Evolutionary conservation across 2,888 invertebrate genomes (phyloP).

Genomic region (Syrphus vitripennis): DNA sequence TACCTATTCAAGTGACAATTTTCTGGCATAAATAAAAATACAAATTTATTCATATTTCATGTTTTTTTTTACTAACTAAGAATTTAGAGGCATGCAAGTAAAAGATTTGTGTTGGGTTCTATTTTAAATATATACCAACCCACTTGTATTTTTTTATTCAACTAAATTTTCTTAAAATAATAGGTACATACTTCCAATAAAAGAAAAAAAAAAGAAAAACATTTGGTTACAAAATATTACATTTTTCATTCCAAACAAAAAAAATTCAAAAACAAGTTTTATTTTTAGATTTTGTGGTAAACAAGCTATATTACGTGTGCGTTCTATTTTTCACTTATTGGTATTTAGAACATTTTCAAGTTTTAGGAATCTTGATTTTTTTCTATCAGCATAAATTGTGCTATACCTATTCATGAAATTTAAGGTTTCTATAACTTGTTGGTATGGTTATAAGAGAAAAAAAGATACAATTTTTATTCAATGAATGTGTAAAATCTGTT

Average conservation of each 20-base stretch:
- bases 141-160: not conserved
- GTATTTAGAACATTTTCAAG: not conserved
- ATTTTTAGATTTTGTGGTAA: not conserved
- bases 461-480: too few relatives aligned
- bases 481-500: too few relatives aligned
- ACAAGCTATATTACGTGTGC: not conserved
- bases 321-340: not conserved
- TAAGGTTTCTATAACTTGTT: too few relatives aligned
- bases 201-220: too few relatives aligned
- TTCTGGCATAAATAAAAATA: not conserved
- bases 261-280: not conserved
- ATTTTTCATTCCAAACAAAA: not conserved
- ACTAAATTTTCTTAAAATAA: not conserved
- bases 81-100: not conserved
- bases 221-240: not conserved
- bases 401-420: too few relatives aligned
- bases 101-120: not conserved
- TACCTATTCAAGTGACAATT: too few relatives aligned
- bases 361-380: not conserved
- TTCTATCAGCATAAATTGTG: too few relatives aligned
- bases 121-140: not conserved
- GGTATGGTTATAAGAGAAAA: too few relatives aligned
- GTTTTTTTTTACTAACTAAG: not conserved
- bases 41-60: not conserved
- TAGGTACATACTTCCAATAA: too few relatives aligned